Evolutionary conservation across 2,797 vertebrate genomes (phyloP), one percentile per base, ranked within the genome.

Genomic region (Melanogrammus aeglefinus): DNA sequence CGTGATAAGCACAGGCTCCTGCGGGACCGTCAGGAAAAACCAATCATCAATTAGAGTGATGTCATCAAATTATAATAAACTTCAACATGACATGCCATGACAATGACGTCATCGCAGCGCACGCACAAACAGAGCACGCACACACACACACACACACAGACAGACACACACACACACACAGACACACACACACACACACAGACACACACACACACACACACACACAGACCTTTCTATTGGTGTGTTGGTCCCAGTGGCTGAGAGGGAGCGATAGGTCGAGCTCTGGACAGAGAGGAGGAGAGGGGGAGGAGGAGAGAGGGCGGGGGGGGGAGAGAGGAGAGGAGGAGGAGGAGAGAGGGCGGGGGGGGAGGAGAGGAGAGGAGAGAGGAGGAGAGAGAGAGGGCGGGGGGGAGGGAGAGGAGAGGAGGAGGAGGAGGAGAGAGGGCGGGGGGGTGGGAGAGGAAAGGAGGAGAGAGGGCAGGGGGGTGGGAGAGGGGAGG

Each of bases 11-110:
- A 76, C 21, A 0, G 38, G 78, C 2, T 84, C 81, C 73, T 84
- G 77, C 73, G 86, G 75, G 78, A 92, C 90, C 92, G 94, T 76
- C 5, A 73, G 51, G 33, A 69, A 33, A 78, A 47, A 24, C 16
- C 29, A 79, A 14, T 79, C 35, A 82, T 7, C 7, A 3, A 9
- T 33, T 47, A 29, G n/a, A 27, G n/a, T 47, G 73, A 38, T 73
- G 72, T 73, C 72, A 73, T 73, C 57, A 71, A 21, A 5, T 51
- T 14, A 27, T 72, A 9, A 12, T 29, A 9, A 51, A 51, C 47
- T 51, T 10, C 16, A 51, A n/a, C 21, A n/a, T 18, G 51, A 63
- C 51, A n/a, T 63, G 31, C 31, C 3, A 31, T 31, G 29, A 31
- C 29, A 21, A 63, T 31, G 69, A 31, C 31, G 27, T 71, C 29